Evolutionary conservation across 2,113 vertebrate species (phyloP), one percentile per base, ranked within the genome.

Genomic region (Cynopterus brachyotis): DNA sequence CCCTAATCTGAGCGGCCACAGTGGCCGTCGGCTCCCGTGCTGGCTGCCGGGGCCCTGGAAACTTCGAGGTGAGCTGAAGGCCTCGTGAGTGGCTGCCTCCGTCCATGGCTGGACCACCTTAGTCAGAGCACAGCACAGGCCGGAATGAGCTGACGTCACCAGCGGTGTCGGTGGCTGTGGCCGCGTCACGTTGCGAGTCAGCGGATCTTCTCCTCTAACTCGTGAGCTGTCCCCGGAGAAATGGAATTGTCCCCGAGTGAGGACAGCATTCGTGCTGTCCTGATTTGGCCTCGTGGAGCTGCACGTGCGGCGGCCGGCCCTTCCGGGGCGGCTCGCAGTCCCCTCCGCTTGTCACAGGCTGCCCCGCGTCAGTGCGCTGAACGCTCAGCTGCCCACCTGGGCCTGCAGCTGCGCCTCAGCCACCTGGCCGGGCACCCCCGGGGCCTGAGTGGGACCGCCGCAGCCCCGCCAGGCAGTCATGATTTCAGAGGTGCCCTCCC

Each of bases 401-500:
- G 55, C 22, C 15, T 4, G 76, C 1, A 28, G 69, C 89, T 2
- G 9, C 11, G 11, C 6, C 47, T 47, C 47, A 0, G 47, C 47
- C 13, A 0, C 66, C 26, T 67, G 66, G 50, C 12, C 3, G 3
- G 66, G 26, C 40, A 50, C 12, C 50, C 50, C 50, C 50, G 15
- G 50, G 50, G 1, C 50, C 50, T 50, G 50, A 50, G 50, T 4
- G 50, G 50, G 50, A 16, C 50, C 50, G 50, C 50, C 15, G 50
- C 15, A 16, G 50, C 50, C 1, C 19, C 3, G 0, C 5, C 7
- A 0, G 0, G 13, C 4, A 1, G 22, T 13, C 35, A 0, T 1
- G 20, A 26, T 19, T 28, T 69, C 45, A 3, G 0, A 3, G 16
- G 16, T 8, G 16, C 20, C 53, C 13, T 66, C 59, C 28, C 59